Evolutionary conservation across 1,140 invertebrate genomes (phyloP), one percentile per base, ranked within the genome.

Genomic region (Orchestia grillus): DNA sequence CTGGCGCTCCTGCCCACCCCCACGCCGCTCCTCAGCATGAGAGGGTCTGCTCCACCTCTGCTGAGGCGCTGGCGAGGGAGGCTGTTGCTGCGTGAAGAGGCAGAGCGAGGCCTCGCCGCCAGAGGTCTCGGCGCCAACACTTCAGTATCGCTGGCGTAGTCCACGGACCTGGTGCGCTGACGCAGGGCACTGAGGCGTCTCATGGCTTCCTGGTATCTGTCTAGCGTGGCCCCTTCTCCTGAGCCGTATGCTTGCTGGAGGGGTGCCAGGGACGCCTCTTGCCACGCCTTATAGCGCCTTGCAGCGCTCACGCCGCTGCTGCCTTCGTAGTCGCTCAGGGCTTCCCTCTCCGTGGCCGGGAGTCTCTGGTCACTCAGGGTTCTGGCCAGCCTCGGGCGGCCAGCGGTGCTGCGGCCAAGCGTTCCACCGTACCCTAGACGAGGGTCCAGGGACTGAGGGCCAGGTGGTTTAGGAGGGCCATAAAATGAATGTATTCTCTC

Each of bases 91-190:
- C 97, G 88, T n/a, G 96, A 96, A 36, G 97, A 96, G 8, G 95
- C 96, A n/a, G 96, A 95, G 96, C 97, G 42, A 97, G 97, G 96
- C 87, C 96, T 87, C 16, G 96, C 96, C 94, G 96, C 96, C 42
- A 97, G 96, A 77, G 96, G 96, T 57, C 96, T 62, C 19, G 97
- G 96, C 0, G 98, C 96, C 91, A 97, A 98, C 0, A 99, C 98
- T 98, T 99, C 99, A 0, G 99, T 99, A 97, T 99, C 99, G 40
- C 99, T 99, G 57, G 98, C 99, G 97, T 99, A 99, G 97, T 99
- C 99, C 96, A 99, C 97, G 91, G 98, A 97, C 47, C 96, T 94
- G 28, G 96, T 96, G 87, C 97, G 92, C 94, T 97, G 97, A 15
- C 97, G 97, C 43, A 97, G 97, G 44, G 97, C 97, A 90, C 97